Conservation (phyloP, 2,888 invertebrate species). For the Plemyria rubiginata region DNA sequence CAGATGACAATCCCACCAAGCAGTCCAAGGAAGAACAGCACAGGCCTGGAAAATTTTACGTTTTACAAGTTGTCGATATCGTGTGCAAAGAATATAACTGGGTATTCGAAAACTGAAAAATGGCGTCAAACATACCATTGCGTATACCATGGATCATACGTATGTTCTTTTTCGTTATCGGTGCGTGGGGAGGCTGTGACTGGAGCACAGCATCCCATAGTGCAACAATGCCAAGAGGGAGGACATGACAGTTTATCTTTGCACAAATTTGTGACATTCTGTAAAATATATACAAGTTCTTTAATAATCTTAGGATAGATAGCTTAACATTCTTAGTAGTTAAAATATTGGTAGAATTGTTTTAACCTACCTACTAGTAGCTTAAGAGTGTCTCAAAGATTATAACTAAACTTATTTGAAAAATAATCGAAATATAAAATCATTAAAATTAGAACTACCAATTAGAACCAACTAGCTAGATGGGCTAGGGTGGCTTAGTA, state of each 20-base stretch:
- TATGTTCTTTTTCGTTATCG: conserved; percentile 55
- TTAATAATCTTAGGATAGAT: no score
- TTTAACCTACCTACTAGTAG: no score
- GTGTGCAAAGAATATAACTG: no score
- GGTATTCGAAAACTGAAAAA: not conserved
- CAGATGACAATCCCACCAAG: conserved; percentile 88
- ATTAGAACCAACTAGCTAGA: no score
- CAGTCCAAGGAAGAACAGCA: conserved; percentile 88
- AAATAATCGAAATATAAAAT: no score
- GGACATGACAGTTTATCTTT: conserved; percentile 28
- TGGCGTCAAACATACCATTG: conserved; percentile 61
- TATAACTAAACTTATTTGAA: no score
- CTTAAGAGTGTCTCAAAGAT: no score
- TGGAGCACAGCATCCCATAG: conserved; percentile 86
- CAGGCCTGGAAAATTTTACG: conserved; percentile 73
- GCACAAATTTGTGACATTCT: conserved; percentile 29
- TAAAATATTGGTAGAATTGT: no score
- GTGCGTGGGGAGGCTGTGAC: conserved; percentile 68
- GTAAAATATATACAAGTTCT: conserved; percentile 3
- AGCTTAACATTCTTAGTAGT: no score
- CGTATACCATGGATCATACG: conserved; percentile 65
- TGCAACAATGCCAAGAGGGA: conserved; percentile 73
- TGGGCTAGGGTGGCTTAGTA: no score
- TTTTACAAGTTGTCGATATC: not conserved
- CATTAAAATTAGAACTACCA: no score